Evolutionary conservation across 2,888 invertebrate genomes (phyloP), one percentile per base, ranked within the genome.

Genomic region (Hirtodrosophila trivittata): DNA sequence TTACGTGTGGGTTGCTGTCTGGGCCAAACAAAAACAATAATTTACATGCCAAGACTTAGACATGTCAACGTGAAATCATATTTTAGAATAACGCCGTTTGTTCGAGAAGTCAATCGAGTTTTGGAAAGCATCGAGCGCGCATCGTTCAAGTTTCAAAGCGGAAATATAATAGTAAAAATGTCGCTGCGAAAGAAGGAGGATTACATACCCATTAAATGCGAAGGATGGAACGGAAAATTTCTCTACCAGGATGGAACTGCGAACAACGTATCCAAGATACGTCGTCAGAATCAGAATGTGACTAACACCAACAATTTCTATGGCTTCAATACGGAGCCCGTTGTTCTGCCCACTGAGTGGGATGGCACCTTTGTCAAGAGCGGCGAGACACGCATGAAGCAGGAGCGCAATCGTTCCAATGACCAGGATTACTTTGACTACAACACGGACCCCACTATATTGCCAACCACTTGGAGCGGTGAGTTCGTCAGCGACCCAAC

Each of bases 221-320:
- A 91, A 71, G 91, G 91, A 35, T 91, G 91, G 91, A 89, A 91
- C 71, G 91, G 91, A 1, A 89, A 88, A 65, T 91, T 91, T 51
- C 64, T 85, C 0, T 89, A 88, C 63, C 80, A 80, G 25, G 77
- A 78, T n/a, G 90, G 89, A 1, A 70, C 83, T 3, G 72, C 87
- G 1, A 90, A 89, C 45, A 87, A 89, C 33, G 89, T 89, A 1
- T 89, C 89, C 10, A 88, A 88, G 75, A 82, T 89, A 32, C 89
- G 89, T 0, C 87, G 89, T 6, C 85, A 89, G 25, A 90, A 90
- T 69, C 89, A 89, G 50, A 88, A 88, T 58, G 77, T 88, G 25
- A 91, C 91, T 35, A 86, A 90, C 38, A 85, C 89, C 9, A 85
- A 78, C 10, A 89, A 90, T 47, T 90, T 91, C 58, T 90, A 89